A percentile compares a stretch with the other conserved stretches of the same genome.
Conservation (phyloP, 2,888 invertebrate genomes). For the Homarus gammarus region DNA sequence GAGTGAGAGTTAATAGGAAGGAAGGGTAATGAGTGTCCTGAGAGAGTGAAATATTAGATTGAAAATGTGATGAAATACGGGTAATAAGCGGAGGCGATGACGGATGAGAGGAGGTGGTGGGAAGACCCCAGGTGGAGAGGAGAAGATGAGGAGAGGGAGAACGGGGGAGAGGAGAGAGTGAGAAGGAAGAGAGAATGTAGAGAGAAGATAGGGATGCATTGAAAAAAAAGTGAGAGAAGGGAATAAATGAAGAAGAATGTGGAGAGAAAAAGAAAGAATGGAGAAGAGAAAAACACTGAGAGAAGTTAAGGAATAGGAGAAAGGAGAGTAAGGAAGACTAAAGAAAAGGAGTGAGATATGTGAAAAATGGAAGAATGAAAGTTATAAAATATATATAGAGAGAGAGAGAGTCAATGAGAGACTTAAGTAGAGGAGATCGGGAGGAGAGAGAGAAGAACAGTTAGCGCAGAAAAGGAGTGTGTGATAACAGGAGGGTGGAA, state of each 20-base stretch:
- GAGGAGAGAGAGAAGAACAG: neutral
- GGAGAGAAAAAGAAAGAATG: neutral
- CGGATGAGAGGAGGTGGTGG: slow-evolving; percentile 32
- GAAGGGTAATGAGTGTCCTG: slow-evolving; percentile 9
- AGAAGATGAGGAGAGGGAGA: slow-evolving; percentile 21
- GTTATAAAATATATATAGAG: neutral
- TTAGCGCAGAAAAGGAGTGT: neutral
- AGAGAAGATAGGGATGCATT: too few species aligned
- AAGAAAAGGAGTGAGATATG: slow-evolving; percentile 15
- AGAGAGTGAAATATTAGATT: slow-evolving; percentile 24
- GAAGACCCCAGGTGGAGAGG: slow-evolving; percentile 41
- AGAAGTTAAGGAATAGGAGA: too few species aligned
- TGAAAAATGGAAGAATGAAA: neutral
- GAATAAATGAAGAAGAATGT: neutral
- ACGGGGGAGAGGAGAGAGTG: neutral
- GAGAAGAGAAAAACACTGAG: neutral
- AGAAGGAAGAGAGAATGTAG: neutral
- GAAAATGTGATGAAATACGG: slow-evolving; percentile 48
- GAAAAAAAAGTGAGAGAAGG: neutral
- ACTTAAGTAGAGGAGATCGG: neutral
- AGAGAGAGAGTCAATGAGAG: neutral
- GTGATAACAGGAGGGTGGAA: neutral
- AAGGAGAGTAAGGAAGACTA: neutral
- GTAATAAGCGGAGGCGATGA: slow-evolving; percentile 43
- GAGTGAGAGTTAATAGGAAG: neutral